A percentile compares a stretch with the other conserved stretches of the same genome.
Conservation (phyloP, 2,797 vertebrate species). For the Distichodus sexfasciatus region DNA sequence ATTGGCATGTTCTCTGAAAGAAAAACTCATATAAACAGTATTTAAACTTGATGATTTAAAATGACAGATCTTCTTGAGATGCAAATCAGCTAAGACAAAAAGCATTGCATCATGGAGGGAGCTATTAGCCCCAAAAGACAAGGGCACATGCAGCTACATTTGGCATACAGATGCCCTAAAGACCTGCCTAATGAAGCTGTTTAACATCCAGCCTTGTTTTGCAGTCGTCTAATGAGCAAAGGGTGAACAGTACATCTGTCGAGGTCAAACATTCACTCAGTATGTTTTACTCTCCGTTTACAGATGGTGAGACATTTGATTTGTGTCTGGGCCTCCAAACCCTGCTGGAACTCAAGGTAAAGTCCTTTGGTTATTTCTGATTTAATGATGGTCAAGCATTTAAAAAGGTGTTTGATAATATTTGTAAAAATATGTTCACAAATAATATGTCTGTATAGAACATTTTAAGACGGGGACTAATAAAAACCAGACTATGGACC, state of each 20-base stretch:
- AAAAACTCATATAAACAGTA: too few species aligned
- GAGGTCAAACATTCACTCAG: conserved; percentile 15
- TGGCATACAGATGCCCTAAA: conserved; percentile 9
- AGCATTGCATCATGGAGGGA: conserved; percentile 8
- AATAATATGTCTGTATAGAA: too few species aligned
- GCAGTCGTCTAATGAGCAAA: not conserved
- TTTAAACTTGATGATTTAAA: too few species aligned
- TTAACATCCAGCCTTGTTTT: not conserved
- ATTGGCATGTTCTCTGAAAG: too few species aligned
- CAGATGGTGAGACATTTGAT: conserved; percentile 84
- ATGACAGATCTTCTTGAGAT: not conserved
- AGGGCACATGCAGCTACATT: not conserved
- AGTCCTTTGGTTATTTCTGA: conserved; percentile 31
- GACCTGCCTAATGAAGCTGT: not conserved
- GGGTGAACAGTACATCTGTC: not conserved
- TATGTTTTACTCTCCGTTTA: conserved; percentile 34
- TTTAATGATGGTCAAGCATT: too few species aligned
- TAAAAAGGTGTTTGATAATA: too few species aligned
- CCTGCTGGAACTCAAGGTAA: conserved; percentile 89
- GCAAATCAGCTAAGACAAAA: not conserved
- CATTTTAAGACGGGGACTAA: too few species aligned
- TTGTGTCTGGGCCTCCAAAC: conserved; percentile 88
- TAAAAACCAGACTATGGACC: too few species aligned
- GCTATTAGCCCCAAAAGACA: conserved; percentile 3
- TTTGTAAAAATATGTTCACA: too few species aligned